Base-by-base conservation (phyloP, 2,113 vertebrate genomes). In the Lates calcarifer region DNA sequence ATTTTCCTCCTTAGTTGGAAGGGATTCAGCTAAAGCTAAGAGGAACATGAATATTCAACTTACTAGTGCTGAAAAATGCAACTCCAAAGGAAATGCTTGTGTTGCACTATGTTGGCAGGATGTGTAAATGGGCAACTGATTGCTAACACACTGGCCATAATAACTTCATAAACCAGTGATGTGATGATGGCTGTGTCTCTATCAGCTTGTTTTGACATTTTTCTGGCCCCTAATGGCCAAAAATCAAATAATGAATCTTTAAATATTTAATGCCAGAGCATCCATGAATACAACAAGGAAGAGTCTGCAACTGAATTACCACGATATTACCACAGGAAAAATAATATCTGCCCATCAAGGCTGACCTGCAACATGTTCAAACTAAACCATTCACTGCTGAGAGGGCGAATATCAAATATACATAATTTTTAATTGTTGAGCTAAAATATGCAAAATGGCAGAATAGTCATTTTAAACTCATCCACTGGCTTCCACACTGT, bases 161-260 rank as follows among this genome's bases (percentile, higher is more conserved):
- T 51, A 51, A 51, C 14, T 57, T 10, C n/a, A 7, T 37, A 28
- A 63, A 18, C 11, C 2, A 4, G 10, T 26, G 43, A 35, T 47
- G 18, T 56, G 49, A 65, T 33, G 7, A 10, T 15, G 20, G 29
- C 6, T 45, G 65, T 58, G 37, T 56, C 28, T 43, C 77, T n/a
- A 3, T 64, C 8, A n/a, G 18, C 24, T 24, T 29, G 39, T 41
- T 72, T 22, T 51, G n/a, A 47, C 22, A 26, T 10, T 51, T 67
- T 47, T 18, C 18, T 13, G 37, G 4, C 12, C n/a, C 13, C 12
- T 58, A 31, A 47, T 58, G 70, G 70, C 31, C 20, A 0, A 47
- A 57, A 80, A 57, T 49, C 6, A 68, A 60, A 74, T 61, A 14
- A 74, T 17, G 9, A 22, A 33, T 20, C 62, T 51, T 73, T 66